Evolutionary conservation across 2,797 vertebrate genomes (phyloP).

Genomic region (Scarus forsteni): DNA sequence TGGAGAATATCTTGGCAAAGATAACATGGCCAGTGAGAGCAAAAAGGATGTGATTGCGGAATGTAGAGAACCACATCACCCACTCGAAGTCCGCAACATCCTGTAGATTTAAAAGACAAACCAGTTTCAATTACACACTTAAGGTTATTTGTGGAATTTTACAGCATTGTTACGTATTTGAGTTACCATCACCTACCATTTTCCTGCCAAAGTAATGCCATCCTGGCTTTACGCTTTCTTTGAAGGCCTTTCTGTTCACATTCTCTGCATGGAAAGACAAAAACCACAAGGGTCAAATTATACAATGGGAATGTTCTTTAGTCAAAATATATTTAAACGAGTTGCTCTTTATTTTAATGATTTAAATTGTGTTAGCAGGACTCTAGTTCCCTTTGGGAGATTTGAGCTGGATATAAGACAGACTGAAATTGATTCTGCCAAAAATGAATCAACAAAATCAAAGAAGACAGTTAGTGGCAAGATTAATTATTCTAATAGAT

Average conservation of each 20-base stretch:
- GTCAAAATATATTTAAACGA: background rate
- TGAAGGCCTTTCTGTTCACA: constrained; percentile 89
- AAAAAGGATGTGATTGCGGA: constrained; percentile 94
- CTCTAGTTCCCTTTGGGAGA: no score
- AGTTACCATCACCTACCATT: constrained; percentile 86
- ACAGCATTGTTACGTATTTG: no score
- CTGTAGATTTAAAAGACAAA: constrained; percentile 67
- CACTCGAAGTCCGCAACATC: constrained; percentile 96
- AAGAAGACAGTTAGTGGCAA: no score
- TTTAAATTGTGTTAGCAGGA: no score
- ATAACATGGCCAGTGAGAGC: constrained; percentile 93
- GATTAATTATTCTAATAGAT: no score
- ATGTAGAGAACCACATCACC: constrained; percentile 97
- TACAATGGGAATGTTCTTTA: background rate
- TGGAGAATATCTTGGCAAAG: constrained; percentile 94
- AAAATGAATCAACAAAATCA: no score
- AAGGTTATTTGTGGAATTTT: no score
- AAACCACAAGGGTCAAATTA: constrained; percentile 1
- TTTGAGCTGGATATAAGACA: no score
- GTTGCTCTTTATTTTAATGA: no score
- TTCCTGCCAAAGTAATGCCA: constrained; percentile 98
- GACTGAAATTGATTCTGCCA: no score
- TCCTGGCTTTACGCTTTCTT: constrained; percentile 89
- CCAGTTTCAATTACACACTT: no score
- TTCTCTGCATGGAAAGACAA: constrained; percentile 81